Evolutionary conservation across 2,888 invertebrate species (phyloP), one percentile per base, ranked within the genome.

Genomic region (Corythucha ciliata): DNA sequence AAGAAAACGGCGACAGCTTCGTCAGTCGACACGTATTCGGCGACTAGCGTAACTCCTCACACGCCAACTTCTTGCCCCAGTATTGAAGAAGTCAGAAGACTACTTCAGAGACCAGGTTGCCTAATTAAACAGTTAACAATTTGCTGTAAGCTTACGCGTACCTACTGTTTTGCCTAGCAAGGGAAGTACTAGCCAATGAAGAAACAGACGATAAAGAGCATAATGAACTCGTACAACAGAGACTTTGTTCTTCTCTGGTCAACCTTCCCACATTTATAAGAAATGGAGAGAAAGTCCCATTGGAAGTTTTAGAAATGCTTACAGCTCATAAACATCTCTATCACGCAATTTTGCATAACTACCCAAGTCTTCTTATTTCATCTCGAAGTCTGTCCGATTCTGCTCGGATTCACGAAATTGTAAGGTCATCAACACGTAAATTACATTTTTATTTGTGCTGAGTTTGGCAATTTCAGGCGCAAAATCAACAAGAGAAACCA

Each of bases 221-320:
- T n/a, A 8, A 10, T 5, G 14, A 14, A 16, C 12, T 32, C 6
- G 48, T 37, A 8, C 41, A 41, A 21, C n/a, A n/a, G n/a, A 40
- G 48, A 16, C 71, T 79, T 42, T 83, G 79, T 63, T 81, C 80
- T 62, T 89, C 89, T n/a, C 72, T 89, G 60, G 82, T 90, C 10
- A 85, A 83, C 63, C 70, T 91, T 52, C 91, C 90, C 1, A 91
- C 90, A 0, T 91, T 79, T 64, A 78, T 89, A 58, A 78, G 79
- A 40, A 80, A 81, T 57, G 82, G 82, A 1, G 85, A 85, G 66
- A 81, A 79, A 52, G 80, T 86, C 1, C 83, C 85, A 0, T 66
- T 81, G 5, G 86, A 86, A 69, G 83, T 83, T 10, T 50, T 63
- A 7, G 62, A 63, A 54, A 58, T 57, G 34, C 54, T 63, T 22